Conservation (phyloP, 2,797 vertebrate genomes). For the Mionectes olivaceus region DNA sequence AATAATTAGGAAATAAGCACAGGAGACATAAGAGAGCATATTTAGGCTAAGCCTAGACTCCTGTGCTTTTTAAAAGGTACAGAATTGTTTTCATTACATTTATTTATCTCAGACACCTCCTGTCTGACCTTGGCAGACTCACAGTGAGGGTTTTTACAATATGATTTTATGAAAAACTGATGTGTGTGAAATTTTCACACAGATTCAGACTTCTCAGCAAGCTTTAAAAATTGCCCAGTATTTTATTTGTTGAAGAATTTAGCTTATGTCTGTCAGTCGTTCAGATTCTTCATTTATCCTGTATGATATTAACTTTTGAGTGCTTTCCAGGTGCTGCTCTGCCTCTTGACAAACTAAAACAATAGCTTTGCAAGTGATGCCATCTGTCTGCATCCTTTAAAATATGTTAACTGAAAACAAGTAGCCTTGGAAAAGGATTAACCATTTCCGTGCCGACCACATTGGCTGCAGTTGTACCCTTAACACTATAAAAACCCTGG, state of each 20-base stretch:
- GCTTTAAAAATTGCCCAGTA: background rate
- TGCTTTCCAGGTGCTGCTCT: background rate
- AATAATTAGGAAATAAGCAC: background rate
- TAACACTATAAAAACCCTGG: background rate
- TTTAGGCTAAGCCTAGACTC: background rate
- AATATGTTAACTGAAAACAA: background rate
- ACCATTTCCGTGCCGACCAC: accelerated
- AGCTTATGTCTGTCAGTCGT: background rate
- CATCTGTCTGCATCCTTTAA: conserved; percentile 27
- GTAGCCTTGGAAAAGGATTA: background rate
- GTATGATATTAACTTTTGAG: background rate
- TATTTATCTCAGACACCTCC: background rate
- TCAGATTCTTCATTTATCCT: background rate
- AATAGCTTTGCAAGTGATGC: conserved; percentile 33
- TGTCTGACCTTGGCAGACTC: background rate
- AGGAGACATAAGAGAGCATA: background rate
- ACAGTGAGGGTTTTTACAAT: background rate
- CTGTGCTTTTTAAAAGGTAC: background rate
- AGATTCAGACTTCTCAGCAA: background rate
- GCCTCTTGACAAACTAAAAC: background rate
- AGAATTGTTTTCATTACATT: background rate
- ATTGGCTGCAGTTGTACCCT: background rate
- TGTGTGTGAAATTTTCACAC: background rate
- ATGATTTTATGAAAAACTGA: background rate
- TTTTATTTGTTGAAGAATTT: background rate